A percentile compares a stretch with the other conserved stretches of the same genome.
Evolutionary conservation across 2,888 invertebrate genomes (phyloP).

Genomic region (Phymatocera aterrima): DNA sequence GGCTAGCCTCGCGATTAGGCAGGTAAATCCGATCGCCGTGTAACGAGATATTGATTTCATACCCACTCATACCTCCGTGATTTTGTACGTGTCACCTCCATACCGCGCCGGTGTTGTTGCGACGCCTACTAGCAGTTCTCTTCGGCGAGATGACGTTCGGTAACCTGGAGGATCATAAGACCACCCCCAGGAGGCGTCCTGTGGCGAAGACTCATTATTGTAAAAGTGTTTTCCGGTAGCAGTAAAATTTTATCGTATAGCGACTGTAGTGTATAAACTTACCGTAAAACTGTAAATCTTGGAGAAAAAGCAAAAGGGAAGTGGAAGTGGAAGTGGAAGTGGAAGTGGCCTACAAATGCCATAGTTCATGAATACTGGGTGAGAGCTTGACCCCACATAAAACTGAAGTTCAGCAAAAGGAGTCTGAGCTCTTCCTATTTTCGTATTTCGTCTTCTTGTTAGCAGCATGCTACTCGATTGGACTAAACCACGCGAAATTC

Average conservation of each 20-base stretch:
- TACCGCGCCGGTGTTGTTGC: neutral
- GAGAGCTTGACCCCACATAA: neutral
- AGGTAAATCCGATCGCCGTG: neutral
- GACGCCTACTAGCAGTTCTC: slow-evolving; percentile 23
- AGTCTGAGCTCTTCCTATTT: slow-evolving; percentile 12
- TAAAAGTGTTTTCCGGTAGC: slow-evolving; percentile 9
- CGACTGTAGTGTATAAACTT: slow-evolving; percentile 4
- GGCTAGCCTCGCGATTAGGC: neutral
- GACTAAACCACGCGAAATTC: slow-evolving; percentile 36
- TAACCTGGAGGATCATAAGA: neutral
- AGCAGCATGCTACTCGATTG: slow-evolving; percentile 23
- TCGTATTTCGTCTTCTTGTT: slow-evolving; percentile 25
- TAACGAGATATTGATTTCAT: slow-evolving; percentile 1
- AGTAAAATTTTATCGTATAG: slow-evolving; percentile 22
- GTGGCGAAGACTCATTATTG: slow-evolving; percentile 13
- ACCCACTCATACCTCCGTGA: neutral
- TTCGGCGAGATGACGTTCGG: neutral
- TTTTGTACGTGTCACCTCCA: neutral
- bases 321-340: neutral
- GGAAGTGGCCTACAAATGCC: slow-evolving; percentile 14
- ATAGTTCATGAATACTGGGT: neutral
- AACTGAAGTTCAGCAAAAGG: slow-evolving; percentile 19
- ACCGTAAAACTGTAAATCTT: neutral
- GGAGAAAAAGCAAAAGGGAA: neutral
- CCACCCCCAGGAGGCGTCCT: neutral